These are phyloP conservation scores for Ciconia maguari DNA, from an alignment of 2,113 vertebrate species.

Conservation along the genomic window DNA sequence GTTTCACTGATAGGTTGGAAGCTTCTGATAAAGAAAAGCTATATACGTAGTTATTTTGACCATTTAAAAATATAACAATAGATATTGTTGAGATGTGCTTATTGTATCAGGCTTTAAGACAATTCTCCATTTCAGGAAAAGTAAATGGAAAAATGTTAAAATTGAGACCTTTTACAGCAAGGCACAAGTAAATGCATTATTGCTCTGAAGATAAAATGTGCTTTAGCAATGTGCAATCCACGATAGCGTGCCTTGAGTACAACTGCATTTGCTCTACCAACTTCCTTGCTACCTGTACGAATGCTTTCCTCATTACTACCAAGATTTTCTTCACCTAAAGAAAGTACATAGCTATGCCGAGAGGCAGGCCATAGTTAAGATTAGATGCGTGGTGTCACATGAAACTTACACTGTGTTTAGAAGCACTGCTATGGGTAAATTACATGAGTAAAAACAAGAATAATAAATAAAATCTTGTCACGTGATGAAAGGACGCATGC, in stretches of 20 bases:
- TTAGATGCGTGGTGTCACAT: rapidly evolving
- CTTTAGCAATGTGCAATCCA: not conserved
- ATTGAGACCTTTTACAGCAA: not conserved
- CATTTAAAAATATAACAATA: not conserved
- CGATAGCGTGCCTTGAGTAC: not conserved
- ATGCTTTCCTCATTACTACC: not conserved
- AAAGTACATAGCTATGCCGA: rapidly evolving
- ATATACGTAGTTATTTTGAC: not conserved
- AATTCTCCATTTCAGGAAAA: not conserved
- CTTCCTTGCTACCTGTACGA: not conserved
- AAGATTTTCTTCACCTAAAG: not conserved
- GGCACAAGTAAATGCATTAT: not conserved
- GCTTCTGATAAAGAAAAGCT: not conserved
- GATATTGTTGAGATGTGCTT: not conserved
- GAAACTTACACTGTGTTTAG: not conserved
- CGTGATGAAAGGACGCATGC: not conserved
- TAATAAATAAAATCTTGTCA: not conserved
- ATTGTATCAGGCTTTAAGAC: not conserved
- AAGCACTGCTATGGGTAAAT: not conserved
- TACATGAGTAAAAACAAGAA: not conserved
- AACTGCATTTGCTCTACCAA: no score
- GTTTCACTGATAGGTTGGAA: not conserved
- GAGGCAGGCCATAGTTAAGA: not conserved
- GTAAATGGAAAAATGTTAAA: not conserved
- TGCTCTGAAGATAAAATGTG: not conserved